These are phyloP conservation scores for Corythornis leucogaster DNA, from an alignment of 2,797 vertebrate species.

Conservation along the genomic window DNA sequence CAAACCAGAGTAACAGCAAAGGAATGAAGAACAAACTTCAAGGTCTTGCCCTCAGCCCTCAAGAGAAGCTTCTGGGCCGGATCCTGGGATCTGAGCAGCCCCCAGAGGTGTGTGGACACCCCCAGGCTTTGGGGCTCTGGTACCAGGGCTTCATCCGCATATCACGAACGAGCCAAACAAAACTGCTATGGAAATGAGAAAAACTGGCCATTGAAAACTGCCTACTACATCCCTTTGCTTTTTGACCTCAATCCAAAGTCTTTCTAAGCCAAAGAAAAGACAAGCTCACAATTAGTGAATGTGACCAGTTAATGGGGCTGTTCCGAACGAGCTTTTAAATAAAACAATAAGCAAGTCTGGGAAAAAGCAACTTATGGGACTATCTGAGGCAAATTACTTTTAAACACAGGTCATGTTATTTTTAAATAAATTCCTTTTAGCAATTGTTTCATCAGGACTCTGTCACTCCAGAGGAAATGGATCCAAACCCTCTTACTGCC, in stretches of 20 bases:
- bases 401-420: background rate
- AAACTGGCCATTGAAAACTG: background rate
- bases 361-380: background rate
- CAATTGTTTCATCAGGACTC: background rate
- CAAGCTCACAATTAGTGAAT: conserved; percentile 28
- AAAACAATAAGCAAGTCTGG: conserved; percentile 17
- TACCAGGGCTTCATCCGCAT: background rate
- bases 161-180: background rate
- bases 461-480: background rate
- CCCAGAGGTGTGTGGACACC: background rate
- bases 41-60: background rate
- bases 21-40: background rate
- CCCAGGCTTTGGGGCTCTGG: background rate
- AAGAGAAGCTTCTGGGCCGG: background rate
- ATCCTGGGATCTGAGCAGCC: background rate
- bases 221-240: background rate
- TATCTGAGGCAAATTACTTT: background rate
- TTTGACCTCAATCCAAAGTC: conserved; percentile 25
- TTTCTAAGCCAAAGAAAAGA: conserved; percentile 24
- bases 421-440: conserved; percentile 21
- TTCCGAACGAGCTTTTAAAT: conserved; percentile 23
- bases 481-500: background rate
- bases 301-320: background rate
- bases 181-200: background rate
- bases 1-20: background rate